Base-by-base conservation (phyloP, 2,888 invertebrate genomes). In the Noctua comes region DNA sequence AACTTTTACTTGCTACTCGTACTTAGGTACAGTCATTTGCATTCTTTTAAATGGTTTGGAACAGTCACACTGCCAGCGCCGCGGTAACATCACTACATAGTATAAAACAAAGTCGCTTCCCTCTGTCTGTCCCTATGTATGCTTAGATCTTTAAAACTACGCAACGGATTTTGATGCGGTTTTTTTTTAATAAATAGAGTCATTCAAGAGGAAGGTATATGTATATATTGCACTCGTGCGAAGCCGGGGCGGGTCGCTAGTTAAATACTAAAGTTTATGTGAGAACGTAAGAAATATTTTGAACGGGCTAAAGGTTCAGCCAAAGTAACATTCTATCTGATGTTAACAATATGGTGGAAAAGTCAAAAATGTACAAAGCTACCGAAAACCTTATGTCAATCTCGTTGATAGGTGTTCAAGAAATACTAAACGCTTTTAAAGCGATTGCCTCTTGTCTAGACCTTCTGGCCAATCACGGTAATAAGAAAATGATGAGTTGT, bases 11-110 rank as follows among this genome's bases (percentile, higher is more conserved):
- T 51, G 59, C 46, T 51, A 40, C 65, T 68, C 7, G 46, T 46
- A 70, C 62, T 70, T 68, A 74, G 36, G 65, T 31, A 36, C 21
- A 48, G 13, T 18, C 57, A 77, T 86, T 73, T 68, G 54, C 68
- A 77, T 84, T 80, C 51, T 85, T 84, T 85, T 54, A 82, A 77
- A 77, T 82, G 51, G 73, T 74, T 48, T 48, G 57, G 73, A 74
- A 64, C 31, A 65, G 70, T 69, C 31, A 65, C 40, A 68, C 3
- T 43, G 31, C 13, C 18, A 18, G 10, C 10, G n/a, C 18, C n/a
- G n/a, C 18, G 36, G 54, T n/a, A 31, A 59, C 1, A 51, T n/a
- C n/a, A n/a, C n/a, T n/a, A n/a, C n/a, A n/a, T n/a, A n/a, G n/a
- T n/a, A n/a, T n/a, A n/a, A n/a, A n/a, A n/a, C n/a, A n/a, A n/a